Base-by-base conservation (phyloP, 2,888 invertebrate genomes). In the Ophioninae sp. region DNA sequence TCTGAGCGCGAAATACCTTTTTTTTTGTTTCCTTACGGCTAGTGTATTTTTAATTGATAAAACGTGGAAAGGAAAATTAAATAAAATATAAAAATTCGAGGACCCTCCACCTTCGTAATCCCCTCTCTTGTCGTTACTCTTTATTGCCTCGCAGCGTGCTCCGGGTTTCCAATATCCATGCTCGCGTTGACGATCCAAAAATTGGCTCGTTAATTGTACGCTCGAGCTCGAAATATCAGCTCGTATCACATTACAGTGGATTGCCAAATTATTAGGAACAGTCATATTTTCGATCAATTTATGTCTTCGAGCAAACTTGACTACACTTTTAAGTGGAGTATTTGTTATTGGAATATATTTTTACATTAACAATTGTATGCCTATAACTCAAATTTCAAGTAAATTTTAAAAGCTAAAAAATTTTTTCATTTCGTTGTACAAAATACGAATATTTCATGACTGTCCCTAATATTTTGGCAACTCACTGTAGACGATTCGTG, bases 131-230 rank as follows among this genome's bases (percentile, higher is more conserved):
- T 78, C 77, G 58, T 79, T 64, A 69, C 76, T 72, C 67, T 30
- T 68, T 69, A 41, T 77, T 23, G 58, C 67, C 72, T 68, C 71
- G 74, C 81, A 79, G 58, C 74, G 81, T 82, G 82, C 79, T 84
- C 79, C 79, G 82, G 73, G 69, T 84, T 84, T 84, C 79, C 79
- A 82, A 82, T 82, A 82, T 82, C 77, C 67, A 79, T 76, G 44
- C 61, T 58, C 67, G 67, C 30, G 76, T 65, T 61, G 13, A n/a
- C 6, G 30, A 67, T 58, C 73, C 67, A 68, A 41, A 68, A 51
- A 30, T 30, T 10, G 22, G 64, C 76, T 63, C 41, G 39, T 44
- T 65, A 65, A 44, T n/a, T 44, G 37, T 56, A 30, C 30, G 30
- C 30, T 30, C 30, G 30, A 30, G 64, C 17, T 51, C 20, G 59